These are phyloP conservation scores for Hemibates koningsi DNA, from an alignment of 2,113 vertebrate species.

Conservation along the genomic window DNA sequence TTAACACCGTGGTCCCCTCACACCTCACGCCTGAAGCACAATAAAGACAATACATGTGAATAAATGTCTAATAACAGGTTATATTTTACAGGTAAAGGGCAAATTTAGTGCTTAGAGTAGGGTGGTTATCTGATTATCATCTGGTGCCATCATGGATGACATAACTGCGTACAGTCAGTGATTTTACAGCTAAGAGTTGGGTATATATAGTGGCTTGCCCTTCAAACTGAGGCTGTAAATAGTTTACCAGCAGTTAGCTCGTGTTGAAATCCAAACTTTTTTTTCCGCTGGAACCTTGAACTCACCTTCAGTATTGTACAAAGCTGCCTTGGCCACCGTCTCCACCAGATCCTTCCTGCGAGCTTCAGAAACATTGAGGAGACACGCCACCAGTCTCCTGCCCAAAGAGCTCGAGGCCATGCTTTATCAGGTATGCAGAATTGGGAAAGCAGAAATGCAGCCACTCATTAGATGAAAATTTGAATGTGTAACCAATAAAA, in stretches of 20 bases:
- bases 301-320: constrained; percentile 63
- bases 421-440: background rate
- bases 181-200: background rate
- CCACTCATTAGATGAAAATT: background rate
- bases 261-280: background rate
- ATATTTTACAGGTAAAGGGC: background rate
- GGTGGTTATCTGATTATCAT: background rate
- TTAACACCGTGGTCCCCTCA: constrained; percentile 66
- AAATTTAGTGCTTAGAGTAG: background rate
- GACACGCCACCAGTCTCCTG: constrained; percentile 69
- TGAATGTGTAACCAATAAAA: background rate
- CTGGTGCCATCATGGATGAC: background rate
- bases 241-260: background rate
- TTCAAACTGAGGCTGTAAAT: background rate
- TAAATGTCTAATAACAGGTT: background rate
- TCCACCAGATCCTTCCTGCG: constrained; percentile 72
- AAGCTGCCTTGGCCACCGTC: constrained; percentile 68
- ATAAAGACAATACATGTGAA: background rate
- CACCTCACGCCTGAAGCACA: constrained; percentile 41
- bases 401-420: constrained; percentile 57
- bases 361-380: constrained; percentile 78
- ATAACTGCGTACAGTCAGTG: background rate
- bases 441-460: background rate
- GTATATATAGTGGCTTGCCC: background rate
- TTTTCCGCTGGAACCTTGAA: fast-evolving